Conservation (phyloP, 2,113 vertebrate species). For the Oreochromis spilurus region DNA sequence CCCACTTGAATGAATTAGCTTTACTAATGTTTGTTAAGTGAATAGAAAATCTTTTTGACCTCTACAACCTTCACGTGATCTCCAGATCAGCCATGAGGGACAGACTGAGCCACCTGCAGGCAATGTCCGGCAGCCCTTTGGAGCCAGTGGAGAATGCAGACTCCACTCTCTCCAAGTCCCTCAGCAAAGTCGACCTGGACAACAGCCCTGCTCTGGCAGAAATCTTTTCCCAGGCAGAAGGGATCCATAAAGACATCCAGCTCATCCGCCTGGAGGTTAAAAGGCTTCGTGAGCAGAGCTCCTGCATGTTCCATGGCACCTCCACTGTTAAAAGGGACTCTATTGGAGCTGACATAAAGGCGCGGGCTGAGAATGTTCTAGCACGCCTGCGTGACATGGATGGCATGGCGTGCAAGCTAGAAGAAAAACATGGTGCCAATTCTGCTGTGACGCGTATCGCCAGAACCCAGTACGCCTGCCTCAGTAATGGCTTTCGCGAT, state of each 20-base stretch:
- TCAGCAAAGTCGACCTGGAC: constrained; percentile 70
- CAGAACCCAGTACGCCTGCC: constrained; percentile 79
- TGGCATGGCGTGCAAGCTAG: constrained; percentile 67
- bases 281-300: constrained; percentile 85
- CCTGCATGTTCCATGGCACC: constrained; percentile 80
- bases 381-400: constrained; percentile 78
- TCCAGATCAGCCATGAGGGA: constrained; percentile 86
- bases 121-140: constrained; percentile 53
- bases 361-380: constrained; percentile 80
- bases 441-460: constrained; percentile 80
- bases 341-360: constrained; percentile 90
- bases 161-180: constrained; percentile 11
- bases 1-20: background rate
- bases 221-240: constrained; percentile 81
- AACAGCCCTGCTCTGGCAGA: constrained; percentile 77
- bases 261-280: constrained; percentile 80
- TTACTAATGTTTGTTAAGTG: background rate
- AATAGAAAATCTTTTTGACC: background rate
- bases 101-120: constrained; percentile 81
- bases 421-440: constrained; percentile 72
- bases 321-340: constrained; percentile 85
- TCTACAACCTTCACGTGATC: background rate
- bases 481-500: constrained; percentile 82
- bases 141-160: constrained; percentile 45
- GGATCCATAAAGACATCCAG: constrained; percentile 79